phyloP scores from a whole-genome alignment of 2,797 vertebrate genomes.

The Macropus fuliginosus region DNA sequence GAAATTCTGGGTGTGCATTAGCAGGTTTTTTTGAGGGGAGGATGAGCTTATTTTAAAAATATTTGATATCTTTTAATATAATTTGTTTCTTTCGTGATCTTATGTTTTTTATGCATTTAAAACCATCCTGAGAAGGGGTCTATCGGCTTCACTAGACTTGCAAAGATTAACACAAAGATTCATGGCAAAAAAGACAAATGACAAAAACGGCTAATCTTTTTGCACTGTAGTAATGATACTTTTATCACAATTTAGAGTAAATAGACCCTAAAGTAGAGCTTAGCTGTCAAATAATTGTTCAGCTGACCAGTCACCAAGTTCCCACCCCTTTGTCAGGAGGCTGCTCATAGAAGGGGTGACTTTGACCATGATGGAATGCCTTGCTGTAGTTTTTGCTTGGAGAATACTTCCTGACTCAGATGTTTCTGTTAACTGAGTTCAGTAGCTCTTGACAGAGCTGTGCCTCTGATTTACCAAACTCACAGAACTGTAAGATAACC shows the following conservation, averaged over 20 bases:
- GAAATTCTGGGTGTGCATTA: neutral
- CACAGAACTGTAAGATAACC: neutral
- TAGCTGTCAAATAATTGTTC: neutral
- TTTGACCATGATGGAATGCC: neutral
- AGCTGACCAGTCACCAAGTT: neutral
- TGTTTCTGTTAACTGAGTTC: slow-evolving; percentile 27
- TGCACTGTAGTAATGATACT: neutral
- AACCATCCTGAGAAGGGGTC: neutral
- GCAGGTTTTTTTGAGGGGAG: neutral
- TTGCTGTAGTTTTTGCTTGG: neutral
- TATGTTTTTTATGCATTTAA: neutral
- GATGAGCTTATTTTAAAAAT: neutral
- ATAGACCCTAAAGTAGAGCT: neutral
- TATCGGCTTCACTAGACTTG: neutral
- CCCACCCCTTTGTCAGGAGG: neutral
- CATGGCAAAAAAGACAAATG: too few relatives aligned
- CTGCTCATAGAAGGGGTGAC: neutral
- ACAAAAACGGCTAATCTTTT: neutral
- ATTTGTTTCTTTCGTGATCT: neutral
- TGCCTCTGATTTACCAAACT: neutral
- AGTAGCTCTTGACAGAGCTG: neutral
- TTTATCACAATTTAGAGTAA: neutral
- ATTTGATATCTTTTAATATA: neutral
- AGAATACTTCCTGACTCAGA: slow-evolving; percentile 2
- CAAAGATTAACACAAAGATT: neutral